phyloP scores from a whole-genome alignment of 2,888 invertebrate genomes.

The Oasisia sp. region DNA sequence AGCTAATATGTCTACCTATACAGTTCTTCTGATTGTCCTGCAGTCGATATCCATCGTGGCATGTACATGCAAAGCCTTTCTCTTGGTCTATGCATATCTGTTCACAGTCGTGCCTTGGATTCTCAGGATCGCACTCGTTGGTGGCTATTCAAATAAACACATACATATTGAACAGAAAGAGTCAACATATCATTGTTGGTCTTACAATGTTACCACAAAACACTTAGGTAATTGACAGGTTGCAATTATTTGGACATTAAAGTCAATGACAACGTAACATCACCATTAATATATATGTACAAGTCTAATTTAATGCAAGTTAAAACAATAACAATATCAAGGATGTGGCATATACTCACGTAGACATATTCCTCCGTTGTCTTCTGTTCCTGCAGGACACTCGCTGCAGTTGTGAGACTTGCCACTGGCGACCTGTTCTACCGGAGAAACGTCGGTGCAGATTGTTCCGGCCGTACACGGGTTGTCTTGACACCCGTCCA shows the following conservation, averaged over 20 bases:
- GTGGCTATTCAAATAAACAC: neutral
- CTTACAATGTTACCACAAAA: neutral
- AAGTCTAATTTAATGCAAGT: no score
- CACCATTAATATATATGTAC: no score
- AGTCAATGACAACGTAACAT: no score
- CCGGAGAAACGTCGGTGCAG: conserved; percentile 25
- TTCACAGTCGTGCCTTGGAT: neutral
- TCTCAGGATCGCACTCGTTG: neutral
- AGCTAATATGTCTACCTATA: neutral
- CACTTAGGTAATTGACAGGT: no score
- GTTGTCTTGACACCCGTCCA: conserved; percentile 20
- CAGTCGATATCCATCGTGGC: neutral
- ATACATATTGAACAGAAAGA: neutral
- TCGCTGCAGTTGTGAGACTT: conserved; percentile 22
- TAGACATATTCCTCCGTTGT: neutral
- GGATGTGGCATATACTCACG: neutral
- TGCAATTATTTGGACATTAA: no score
- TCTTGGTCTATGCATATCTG: neutral
- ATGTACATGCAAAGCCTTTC: neutral
- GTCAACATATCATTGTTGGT: neutral
- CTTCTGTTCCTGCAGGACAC: conserved; percentile 21
- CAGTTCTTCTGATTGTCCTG: neutral
- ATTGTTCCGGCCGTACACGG: conserved; percentile 18
- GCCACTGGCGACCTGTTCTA: conserved; percentile 19
- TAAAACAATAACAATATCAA: no score